phyloP scores from a whole-genome alignment of 2,113 vertebrate species.

The Microtus richardsoni region DNA sequence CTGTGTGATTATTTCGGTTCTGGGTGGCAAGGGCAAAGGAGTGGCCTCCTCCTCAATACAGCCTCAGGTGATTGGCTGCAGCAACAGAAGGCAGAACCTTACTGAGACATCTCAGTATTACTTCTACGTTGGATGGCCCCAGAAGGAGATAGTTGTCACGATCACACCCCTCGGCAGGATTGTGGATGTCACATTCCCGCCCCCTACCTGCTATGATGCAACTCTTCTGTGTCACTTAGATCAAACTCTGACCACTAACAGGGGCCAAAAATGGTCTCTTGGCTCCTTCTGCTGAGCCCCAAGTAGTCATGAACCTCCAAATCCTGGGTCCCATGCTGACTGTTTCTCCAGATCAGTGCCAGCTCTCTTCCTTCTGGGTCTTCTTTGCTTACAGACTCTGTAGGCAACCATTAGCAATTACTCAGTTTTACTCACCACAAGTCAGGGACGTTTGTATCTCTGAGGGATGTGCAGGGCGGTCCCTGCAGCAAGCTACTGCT shows the following conservation, averaged over 20 bases:
- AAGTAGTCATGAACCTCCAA: accelerated
- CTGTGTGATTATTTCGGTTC: too few species aligned
- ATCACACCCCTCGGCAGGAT: neutral
- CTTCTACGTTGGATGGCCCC: neutral
- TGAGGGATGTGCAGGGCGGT: neutral
- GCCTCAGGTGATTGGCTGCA: neutral
- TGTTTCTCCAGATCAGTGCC: neutral
- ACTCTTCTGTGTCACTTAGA: too few species aligned
- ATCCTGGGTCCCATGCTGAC: accelerated
- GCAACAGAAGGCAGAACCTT: neutral
- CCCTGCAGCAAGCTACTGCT: neutral
- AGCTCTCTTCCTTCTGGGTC: accelerated
- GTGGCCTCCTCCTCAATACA: too few species aligned
- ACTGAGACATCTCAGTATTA: neutral
- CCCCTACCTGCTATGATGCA: neutral
- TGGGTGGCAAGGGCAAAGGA: too few species aligned
- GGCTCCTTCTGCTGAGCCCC: too few species aligned
- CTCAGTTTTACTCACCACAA: neutral
- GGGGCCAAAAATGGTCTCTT: too few species aligned
- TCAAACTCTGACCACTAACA: neutral
- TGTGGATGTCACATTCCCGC: accelerated
- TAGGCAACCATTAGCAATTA: neutral
- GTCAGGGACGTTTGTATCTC: neutral
- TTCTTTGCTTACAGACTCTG: neutral
- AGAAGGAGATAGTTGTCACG: neutral